A percentile compares a stretch with the other conserved stretches of the same genome.
These are phyloP conservation scores for Anoura caudifer DNA, from an alignment of 2,113 vertebrate genomes.

Conservation along the genomic window DNA sequence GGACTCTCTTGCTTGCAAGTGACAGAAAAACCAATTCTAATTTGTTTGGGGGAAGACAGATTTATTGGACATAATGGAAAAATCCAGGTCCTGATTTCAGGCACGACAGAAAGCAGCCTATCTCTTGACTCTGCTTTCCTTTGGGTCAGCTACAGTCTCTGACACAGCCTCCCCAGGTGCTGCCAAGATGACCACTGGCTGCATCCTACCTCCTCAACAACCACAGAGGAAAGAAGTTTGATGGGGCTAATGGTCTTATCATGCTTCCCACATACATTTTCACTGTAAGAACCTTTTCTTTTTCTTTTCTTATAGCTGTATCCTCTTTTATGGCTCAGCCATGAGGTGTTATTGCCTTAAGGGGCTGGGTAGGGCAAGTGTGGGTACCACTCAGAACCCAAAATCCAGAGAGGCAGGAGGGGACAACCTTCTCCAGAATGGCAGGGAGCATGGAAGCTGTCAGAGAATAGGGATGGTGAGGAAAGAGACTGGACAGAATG, in stretches of 20 bases:
- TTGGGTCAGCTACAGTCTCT: not conserved
- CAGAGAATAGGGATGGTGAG: not conserved
- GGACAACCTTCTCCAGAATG: not conserved
- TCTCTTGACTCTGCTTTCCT: not conserved
- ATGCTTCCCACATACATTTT: not conserved
- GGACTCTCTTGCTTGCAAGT: not conserved
- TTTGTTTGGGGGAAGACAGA: not conserved
- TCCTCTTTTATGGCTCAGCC: not conserved
- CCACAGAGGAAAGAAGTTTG: not conserved
- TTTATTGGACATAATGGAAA: not conserved
- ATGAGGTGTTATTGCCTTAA: not conserved
- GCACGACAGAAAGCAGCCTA: not conserved
- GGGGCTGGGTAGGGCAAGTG: not conserved
- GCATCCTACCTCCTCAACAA: not conserved
- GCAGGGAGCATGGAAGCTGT: not conserved
- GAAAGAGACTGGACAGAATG: not conserved
- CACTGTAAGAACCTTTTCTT: not conserved
- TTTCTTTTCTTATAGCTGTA: not conserved
- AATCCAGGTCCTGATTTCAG: not conserved
- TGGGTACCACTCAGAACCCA: not conserved
- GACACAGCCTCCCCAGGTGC: not conserved
- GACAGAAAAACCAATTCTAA: constrained; percentile 6
- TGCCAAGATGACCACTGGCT: not conserved
- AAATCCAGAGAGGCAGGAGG: not conserved
- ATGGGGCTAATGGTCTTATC: not conserved